These are phyloP conservation scores for Jaculus jaculus DNA, from an alignment of 2,113 vertebrate species.

Conservation along the genomic window DNA sequence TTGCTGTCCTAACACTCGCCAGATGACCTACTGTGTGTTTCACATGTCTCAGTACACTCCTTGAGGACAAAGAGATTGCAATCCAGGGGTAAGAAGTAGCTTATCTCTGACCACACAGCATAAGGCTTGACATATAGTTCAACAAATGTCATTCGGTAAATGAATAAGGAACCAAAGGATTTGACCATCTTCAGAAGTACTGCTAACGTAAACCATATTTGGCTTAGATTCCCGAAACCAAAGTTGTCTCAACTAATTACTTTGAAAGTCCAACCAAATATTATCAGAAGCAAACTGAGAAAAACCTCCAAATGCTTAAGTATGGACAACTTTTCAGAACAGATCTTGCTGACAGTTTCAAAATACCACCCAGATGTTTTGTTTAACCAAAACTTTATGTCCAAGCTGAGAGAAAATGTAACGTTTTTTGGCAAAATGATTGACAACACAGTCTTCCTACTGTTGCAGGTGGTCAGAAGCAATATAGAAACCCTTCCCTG, in stretches of 20 bases:
- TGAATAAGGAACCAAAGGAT: neutral
- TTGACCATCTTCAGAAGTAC: neutral
- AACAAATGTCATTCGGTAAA: neutral
- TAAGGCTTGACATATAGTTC: neutral
- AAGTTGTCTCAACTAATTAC: neutral
- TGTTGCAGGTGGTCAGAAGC: constrained; percentile 2
- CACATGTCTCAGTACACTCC: neutral
- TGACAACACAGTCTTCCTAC: neutral
- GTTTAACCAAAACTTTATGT: neutral
- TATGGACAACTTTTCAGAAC: neutral
- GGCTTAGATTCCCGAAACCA: neutral
- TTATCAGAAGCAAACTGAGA: neutral
- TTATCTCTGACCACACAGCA: neutral
- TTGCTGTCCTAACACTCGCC: neutral
- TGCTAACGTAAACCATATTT: neutral
- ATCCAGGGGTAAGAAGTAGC: neutral
- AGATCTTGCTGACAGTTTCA: neutral
- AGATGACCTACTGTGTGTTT: neutral
- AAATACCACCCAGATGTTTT: neutral
- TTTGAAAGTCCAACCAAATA: constrained; percentile 6
- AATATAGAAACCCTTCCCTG: neutral
- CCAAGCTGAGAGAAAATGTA: constrained; percentile 4
- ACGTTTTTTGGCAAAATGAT: neutral
- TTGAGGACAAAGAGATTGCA: neutral
- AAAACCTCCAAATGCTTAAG: neutral